Conservation (phyloP, 1,140 invertebrate genomes). For the Pseudomyrmex cubaensis region DNA sequence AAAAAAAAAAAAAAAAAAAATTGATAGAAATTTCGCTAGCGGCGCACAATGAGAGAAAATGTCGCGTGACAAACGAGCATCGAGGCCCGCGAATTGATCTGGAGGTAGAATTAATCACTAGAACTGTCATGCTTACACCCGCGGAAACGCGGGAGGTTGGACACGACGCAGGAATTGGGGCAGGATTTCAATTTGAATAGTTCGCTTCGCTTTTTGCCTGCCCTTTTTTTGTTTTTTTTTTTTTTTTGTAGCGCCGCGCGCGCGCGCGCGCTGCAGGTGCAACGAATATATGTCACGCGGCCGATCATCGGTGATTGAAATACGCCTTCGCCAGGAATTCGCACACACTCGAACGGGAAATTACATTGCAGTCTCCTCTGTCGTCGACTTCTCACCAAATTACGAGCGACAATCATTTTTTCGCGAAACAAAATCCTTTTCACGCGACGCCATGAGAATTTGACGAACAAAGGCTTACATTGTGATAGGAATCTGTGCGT, state of each 20-base stretch:
- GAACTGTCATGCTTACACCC: constrained; percentile 52
- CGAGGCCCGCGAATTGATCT: constrained; percentile 46
- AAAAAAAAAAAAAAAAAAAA: background rate
- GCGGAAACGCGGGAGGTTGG: constrained; percentile 39
- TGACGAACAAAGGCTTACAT: no score
- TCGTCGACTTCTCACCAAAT: constrained; percentile 25
- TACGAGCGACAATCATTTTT: constrained; percentile 27
- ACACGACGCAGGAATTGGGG: constrained; percentile 22
- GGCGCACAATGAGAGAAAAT: constrained; percentile 34
- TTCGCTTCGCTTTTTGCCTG: constrained; percentile 20
- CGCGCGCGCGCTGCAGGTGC: constrained; percentile 31
- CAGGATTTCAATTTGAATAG: constrained; percentile 56
- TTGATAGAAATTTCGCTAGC: constrained; percentile 22
- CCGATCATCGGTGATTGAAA: constrained; percentile 50
- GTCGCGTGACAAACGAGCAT: constrained; percentile 23
- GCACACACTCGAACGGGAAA: constrained; percentile 7
- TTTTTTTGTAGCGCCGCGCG: background rate
- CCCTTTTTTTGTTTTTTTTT: constrained; percentile 44
- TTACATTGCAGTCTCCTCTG: constrained; percentile 23
- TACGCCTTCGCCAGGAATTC: constrained; percentile 22
- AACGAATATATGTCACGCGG: constrained; percentile 43
- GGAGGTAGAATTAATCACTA: constrained; percentile 53
- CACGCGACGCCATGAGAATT: no score
- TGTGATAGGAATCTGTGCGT: background rate
- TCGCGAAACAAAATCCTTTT: background rate